A percentile compares a stretch with the other conserved stretches of the same genome.
phyloP scores from a whole-genome alignment of 2,888 invertebrate genomes.

The Limnephilus lunatus region DNA sequence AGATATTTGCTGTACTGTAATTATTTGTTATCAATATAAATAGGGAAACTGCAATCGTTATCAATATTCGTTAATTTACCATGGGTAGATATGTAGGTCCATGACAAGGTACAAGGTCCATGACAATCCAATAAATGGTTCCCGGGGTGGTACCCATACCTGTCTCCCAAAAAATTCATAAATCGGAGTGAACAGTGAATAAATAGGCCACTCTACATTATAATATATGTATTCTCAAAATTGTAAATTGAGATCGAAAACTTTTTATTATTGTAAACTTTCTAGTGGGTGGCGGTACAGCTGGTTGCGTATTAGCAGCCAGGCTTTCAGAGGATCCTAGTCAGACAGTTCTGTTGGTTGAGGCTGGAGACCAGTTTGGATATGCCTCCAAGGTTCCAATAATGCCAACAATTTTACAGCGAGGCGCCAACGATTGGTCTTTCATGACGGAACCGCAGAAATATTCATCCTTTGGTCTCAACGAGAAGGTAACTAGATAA shows the following conservation, averaged over 20 bases:
- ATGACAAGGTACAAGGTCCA: too few relatives aligned
- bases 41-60: too few relatives aligned
- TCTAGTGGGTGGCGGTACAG: slow-evolving; percentile 84
- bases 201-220: too few relatives aligned
- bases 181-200: background rate
- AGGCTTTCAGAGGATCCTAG: slow-evolving; percentile 79
- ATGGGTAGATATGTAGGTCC: too few relatives aligned
- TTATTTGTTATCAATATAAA: too few relatives aligned
- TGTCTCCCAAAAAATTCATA: background rate
- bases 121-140: too few relatives aligned
- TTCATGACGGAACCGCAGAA: slow-evolving; percentile 81
- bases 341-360: slow-evolving; percentile 80
- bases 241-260: background rate
- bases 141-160: too few relatives aligned
- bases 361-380: slow-evolving; percentile 84
- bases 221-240: background rate
- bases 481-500: slow-evolving; percentile 73
- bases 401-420: slow-evolving; percentile 82
- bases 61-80: too few relatives aligned
- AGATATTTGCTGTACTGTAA: too few relatives aligned
- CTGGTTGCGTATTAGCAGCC: slow-evolving; percentile 84
- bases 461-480: slow-evolving; percentile 81
- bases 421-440: slow-evolving; percentile 83
- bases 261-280: background rate
- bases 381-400: slow-evolving; percentile 82